Evolutionary conservation across 2,888 invertebrate species (phyloP).

Genomic region (Cephus sareptanus): DNA sequence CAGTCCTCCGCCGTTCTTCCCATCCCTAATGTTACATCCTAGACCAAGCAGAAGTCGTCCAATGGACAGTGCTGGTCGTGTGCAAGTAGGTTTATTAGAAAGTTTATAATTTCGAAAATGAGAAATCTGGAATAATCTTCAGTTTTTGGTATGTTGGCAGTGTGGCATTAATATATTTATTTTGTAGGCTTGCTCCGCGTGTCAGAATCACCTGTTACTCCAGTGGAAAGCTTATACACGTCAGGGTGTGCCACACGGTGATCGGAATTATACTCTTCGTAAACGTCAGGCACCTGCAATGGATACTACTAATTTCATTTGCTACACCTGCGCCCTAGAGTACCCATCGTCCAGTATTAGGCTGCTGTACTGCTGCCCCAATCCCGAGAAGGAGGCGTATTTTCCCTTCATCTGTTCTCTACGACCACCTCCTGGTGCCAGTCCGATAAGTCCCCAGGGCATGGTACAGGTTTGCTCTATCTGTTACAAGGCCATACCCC

Average conservation of each 20-base stretch:
- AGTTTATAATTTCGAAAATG: neutral
- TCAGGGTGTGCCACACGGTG: slow-evolving; percentile 79
- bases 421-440: slow-evolving; percentile 84
- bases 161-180: neutral
- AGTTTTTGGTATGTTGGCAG: neutral
- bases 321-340: slow-evolving; percentile 89
- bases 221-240: slow-evolving; percentile 86
- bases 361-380: slow-evolving; percentile 85
- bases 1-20: slow-evolving; percentile 74
- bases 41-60: slow-evolving; percentile 87
- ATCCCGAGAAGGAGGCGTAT: slow-evolving; percentile 88
- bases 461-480: slow-evolving; percentile 89
- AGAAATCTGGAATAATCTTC: neutral
- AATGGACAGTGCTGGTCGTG: slow-evolving; percentile 82
- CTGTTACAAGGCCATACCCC: slow-evolving; percentile 86
- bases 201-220: slow-evolving; percentile 85
- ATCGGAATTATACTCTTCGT: slow-evolving; percentile 83
- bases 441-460: slow-evolving; percentile 89
- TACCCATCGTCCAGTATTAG: slow-evolving; percentile 84
- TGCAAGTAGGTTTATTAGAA: slow-evolving; percentile 58
- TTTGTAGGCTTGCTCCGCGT: slow-evolving; percentile 82
- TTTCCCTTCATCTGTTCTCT: slow-evolving; percentile 89
- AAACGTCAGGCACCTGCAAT: slow-evolving; percentile 77
- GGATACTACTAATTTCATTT: slow-evolving; percentile 82
- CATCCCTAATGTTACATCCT: slow-evolving; percentile 78